These are phyloP conservation scores for Polypterus senegalus DNA, from an alignment of 2,113 vertebrate genomes.

Conservation along the genomic window DNA sequence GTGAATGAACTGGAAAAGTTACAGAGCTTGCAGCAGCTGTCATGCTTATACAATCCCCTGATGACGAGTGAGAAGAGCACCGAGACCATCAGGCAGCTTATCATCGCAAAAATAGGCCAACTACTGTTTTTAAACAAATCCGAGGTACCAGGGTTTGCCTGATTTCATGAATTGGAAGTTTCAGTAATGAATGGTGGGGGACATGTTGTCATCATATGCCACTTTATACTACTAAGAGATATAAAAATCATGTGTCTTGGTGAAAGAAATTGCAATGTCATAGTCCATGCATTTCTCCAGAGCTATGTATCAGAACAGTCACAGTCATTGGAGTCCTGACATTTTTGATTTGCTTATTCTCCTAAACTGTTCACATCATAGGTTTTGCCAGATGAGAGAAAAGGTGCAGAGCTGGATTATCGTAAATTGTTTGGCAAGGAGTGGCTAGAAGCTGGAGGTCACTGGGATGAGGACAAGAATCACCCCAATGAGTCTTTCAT, in stretches of 20 bases:
- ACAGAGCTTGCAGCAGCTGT: slow-evolving; percentile 45
- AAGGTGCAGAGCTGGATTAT: slow-evolving; percentile 84
- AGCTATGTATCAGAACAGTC: background rate
- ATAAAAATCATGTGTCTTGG: too few relatives aligned
- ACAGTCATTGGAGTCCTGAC: background rate
- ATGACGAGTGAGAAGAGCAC: slow-evolving; percentile 45
- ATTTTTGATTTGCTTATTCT: background rate
- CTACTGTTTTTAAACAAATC: slow-evolving; percentile 58
- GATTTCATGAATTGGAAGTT: too few relatives aligned
- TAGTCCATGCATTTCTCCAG: background rate
- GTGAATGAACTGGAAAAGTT: slow-evolving; percentile 80
- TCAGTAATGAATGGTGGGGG: too few relatives aligned
- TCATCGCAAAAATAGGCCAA: slow-evolving; percentile 67
- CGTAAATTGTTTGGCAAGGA: slow-evolving; percentile 73
- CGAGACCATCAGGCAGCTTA: slow-evolving; percentile 53
- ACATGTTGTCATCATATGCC: too few relatives aligned
- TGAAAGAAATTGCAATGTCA: too few relatives aligned
- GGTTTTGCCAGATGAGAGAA: slow-evolving; percentile 61
- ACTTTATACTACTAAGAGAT: too few relatives aligned
- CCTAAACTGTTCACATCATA: slow-evolving; percentile 25
- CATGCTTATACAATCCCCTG: slow-evolving; percentile 59
- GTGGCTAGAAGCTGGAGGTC: slow-evolving; percentile 71
- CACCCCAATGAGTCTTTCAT: slow-evolving; percentile 52
- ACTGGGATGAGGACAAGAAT: slow-evolving; percentile 43
- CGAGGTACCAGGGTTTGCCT: slow-evolving; percentile 33